Evolutionary conservation across 1,140 invertebrate genomes (phyloP).

Genomic region (Sitobion miscanthi): DNA sequence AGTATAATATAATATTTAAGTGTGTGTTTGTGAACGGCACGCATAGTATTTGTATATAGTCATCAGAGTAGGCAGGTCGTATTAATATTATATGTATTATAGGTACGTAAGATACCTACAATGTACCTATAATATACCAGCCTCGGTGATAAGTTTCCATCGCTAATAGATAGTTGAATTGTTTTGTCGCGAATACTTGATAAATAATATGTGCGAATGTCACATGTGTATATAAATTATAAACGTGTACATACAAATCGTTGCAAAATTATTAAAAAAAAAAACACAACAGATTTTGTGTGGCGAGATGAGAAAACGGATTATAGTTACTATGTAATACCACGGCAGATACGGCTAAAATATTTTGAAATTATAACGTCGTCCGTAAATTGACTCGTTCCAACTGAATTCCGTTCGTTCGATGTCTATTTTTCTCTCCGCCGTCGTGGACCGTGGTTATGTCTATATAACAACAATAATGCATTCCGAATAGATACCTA

Average conservation of each 20-base stretch:
- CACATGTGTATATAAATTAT: background rate
- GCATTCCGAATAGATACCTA: no score
- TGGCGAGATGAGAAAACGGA: background rate
- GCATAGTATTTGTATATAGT: background rate
- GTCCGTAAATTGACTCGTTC: background rate
- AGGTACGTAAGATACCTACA: background rate
- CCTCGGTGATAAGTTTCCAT: background rate
- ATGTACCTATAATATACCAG: background rate
- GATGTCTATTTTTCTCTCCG: background rate
- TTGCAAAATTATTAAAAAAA: background rate
- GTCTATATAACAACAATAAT: no score
- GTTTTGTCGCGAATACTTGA: background rate
- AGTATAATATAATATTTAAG: background rate
- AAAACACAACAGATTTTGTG: background rate
- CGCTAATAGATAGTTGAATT: background rate
- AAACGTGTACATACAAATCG: background rate
- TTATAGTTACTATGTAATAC: background rate
- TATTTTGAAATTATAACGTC: background rate
- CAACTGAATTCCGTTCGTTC: background rate
- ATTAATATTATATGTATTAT: background rate
- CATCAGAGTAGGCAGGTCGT: background rate
- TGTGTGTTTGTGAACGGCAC: background rate
- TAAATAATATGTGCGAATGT: background rate
- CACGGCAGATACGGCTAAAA: background rate
- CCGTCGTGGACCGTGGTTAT: background rate